These are phyloP conservation scores for Hypena proboscidalis DNA, from an alignment of 2,888 invertebrate genomes.

Conservation along the genomic window DNA sequence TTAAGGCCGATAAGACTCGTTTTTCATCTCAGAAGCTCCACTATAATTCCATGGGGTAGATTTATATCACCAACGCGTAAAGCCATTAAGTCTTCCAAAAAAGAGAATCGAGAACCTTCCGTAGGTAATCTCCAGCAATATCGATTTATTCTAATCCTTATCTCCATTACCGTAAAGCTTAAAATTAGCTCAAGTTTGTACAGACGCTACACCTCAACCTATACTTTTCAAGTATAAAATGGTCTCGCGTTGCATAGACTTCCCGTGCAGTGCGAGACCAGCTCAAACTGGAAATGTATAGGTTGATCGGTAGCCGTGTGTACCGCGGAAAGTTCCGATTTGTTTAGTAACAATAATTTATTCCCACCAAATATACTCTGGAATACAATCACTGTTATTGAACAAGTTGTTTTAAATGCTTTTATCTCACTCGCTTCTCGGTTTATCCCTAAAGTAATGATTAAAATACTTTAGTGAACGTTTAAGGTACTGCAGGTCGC, in stretches of 20 bases:
- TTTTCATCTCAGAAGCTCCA: not conserved
- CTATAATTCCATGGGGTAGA: conserved; percentile 3
- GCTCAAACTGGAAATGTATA: too few relatives aligned
- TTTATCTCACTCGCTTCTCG: conserved; percentile 17
- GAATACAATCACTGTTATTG: conserved; percentile 28
- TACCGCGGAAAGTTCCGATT: conserved; percentile 20
- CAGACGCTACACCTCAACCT: too few relatives aligned
- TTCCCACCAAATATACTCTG: conserved; percentile 6
- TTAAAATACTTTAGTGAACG: conserved; percentile 26
- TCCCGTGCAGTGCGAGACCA: too few relatives aligned
- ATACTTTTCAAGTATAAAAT: too few relatives aligned
- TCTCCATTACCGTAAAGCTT: conserved; percentile 6
- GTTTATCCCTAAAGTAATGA: conserved; percentile 19
- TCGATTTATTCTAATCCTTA: conserved; percentile 11
- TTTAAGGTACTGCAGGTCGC: conserved; percentile 10
- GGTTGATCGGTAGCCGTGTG: too few relatives aligned
- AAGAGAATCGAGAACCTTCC: conserved; percentile 4
- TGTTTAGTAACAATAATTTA: conserved; percentile 24
- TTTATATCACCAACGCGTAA: conserved; percentile 4
- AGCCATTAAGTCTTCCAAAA: conserved; percentile 9
- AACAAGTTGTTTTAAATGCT: conserved; percentile 23
- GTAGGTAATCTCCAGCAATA: conserved; percentile 12
- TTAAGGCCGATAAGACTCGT: not conserved
- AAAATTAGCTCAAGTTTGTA: too few relatives aligned
- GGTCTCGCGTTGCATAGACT: too few relatives aligned